A percentile compares a stretch with the other conserved stretches of the same genome.
phyloP scores from a whole-genome alignment of 1,140 invertebrate species.

The Micrasema minimum region DNA sequence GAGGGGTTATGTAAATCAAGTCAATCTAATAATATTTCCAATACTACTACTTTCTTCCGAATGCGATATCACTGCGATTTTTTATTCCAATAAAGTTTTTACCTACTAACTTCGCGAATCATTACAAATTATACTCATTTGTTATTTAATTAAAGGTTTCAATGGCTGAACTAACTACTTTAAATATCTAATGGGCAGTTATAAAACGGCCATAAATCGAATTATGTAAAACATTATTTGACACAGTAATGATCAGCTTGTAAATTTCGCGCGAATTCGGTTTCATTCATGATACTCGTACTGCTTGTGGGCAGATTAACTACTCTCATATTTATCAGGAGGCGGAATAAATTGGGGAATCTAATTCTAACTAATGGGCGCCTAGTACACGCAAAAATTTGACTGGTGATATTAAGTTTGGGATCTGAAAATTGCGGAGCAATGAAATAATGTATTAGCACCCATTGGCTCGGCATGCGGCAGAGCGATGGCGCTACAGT shows the following conservation, averaged over 20 bases:
- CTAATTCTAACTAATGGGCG: too few species aligned
- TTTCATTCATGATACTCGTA: conserved; percentile 3
- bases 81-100: conserved; percentile 4
- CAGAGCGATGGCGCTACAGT: background rate
- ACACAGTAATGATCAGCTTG: background rate
- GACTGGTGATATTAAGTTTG: too few species aligned
- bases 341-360: too few species aligned
- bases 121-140: too few species aligned
- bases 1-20: conserved; percentile 21
- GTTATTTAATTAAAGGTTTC: background rate
- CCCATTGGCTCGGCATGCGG: too few species aligned
- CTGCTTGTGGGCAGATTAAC: background rate
- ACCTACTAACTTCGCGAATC: background rate
- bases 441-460: too few species aligned
- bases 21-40: conserved; percentile 10
- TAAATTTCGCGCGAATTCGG: background rate
- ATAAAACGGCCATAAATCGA: conserved; percentile 2
- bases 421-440: too few species aligned
- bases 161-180: background rate
- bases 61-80: background rate
- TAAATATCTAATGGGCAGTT: background rate
- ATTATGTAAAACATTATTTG: background rate
- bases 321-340: background rate
- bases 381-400: too few species aligned
- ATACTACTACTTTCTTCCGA: background rate